Evolutionary conservation across 2,113 vertebrate genomes (phyloP).

Genomic region (Eurypyga helias): DNA sequence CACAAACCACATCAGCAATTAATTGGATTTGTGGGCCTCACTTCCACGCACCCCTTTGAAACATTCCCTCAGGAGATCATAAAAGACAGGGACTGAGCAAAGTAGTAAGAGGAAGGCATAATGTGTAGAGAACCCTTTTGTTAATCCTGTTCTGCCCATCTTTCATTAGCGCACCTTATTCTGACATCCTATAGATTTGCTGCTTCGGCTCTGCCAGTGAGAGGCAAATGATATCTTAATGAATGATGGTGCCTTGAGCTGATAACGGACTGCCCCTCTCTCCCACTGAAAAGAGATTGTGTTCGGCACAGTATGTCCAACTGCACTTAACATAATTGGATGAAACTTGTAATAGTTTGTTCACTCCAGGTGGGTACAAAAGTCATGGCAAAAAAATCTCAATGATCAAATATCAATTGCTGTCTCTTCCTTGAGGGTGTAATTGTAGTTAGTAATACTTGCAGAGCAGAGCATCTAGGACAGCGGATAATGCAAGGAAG

Average conservation of each 20-base stretch:
- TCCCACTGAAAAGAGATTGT: conserved; percentile 5
- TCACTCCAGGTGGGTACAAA: conserved; percentile 37
- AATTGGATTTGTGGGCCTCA: conserved; percentile 51
- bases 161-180: conserved; percentile 46
- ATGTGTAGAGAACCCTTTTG: conserved; percentile 18
- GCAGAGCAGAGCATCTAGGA: not conserved
- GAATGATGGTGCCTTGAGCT: conserved; percentile 30
- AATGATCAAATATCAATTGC: not conserved
- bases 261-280: conserved; percentile 20
- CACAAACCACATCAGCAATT: conserved; percentile 12
- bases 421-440: not conserved
- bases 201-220: conserved; percentile 8
- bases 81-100: not conserved
- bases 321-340: conserved; percentile 42
- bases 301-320: not conserved
- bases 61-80: not conserved
- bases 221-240: conserved; percentile 62
- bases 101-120: conserved; percentile 18
- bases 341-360: conserved; percentile 25
- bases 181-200: conserved; percentile 15
- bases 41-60: conserved; percentile 41
- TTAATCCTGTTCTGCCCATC: conserved; percentile 20
- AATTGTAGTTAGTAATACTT: not conserved
- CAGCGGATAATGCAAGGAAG: not conserved
- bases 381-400: not conserved